Evolutionary conservation across 2,113 vertebrate genomes (phyloP).

Genomic region (Myotis brandtii): DNA sequence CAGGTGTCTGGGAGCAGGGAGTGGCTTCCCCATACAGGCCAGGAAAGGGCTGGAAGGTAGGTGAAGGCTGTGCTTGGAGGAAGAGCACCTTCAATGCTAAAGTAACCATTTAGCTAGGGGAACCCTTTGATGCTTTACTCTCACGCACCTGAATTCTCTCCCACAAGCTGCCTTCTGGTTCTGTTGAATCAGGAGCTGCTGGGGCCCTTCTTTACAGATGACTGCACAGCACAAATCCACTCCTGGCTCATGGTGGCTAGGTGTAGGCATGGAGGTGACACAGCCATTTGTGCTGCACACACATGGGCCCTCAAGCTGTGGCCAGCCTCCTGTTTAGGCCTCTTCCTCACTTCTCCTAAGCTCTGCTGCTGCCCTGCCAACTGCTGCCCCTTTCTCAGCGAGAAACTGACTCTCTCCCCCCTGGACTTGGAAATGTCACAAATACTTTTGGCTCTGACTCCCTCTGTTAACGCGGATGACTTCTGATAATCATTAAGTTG

Average conservation of each 20-base stretch:
- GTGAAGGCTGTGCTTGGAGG: background rate
- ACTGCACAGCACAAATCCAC: background rate
- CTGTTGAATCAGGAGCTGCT: background rate
- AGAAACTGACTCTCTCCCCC: background rate
- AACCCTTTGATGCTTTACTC: background rate
- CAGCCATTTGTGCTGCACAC: too few species aligned
- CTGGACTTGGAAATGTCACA: background rate
- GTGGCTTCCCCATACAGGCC: background rate
- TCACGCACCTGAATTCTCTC: background rate
- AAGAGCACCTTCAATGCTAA: background rate
- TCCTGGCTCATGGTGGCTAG: background rate
- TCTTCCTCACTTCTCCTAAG: background rate
- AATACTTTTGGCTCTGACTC: fast-evolving
- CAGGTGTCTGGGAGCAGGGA: slow-evolving; percentile 20
- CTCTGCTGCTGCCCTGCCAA: background rate
- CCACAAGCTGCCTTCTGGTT: background rate
- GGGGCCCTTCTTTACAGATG: background rate
- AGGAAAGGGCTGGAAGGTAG: background rate
- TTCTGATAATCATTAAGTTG: background rate
- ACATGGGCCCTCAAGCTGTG: too few species aligned
- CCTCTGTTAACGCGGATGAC: background rate
- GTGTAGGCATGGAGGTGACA: too few species aligned
- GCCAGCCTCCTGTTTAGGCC: background rate
- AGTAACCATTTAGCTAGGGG: background rate
- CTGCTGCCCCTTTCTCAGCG: background rate